Evolutionary conservation across 1,140 invertebrate genomes (phyloP), one percentile per base, ranked within the genome.

Genomic region (Lepidurus arcticus): DNA sequence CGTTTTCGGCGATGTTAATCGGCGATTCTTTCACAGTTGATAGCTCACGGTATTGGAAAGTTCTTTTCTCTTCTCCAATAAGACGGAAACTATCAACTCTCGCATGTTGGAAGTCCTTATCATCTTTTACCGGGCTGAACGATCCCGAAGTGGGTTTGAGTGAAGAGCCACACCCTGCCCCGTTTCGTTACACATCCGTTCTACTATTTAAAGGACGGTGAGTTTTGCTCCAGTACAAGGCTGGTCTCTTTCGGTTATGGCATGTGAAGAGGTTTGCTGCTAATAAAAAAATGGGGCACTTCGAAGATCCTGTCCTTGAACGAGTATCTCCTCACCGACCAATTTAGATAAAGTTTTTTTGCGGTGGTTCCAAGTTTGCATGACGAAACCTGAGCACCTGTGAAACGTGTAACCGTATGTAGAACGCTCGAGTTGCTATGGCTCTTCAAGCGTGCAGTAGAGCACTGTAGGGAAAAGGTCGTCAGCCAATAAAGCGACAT

Each of bases 331-430:
- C 53, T 65, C 53, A 21, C 53, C n/a, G 16, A 65, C 53, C 53
- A 65, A 65, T 16, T 65, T 65, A 47, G 45, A 47, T 47, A 65
- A 65, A 65, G 53, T 65, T 13, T 65, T 65, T 16, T n/a, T 65
- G 21, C 5, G 21, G 21, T n/a, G 16, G 53, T 21, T 65, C 16
- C 0, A 13, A 21, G 53, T 7, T 65, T 21, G 53, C 16, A 16
- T 65, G 53, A 65, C 53, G 53, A 65, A 65, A 65, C 53, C 53
- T 21, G 53, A 65, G 21, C 53, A 65, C 53, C 53, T 65, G 53
- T 21, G 53, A 34, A 34, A 34, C 34, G 4, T 34, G 34, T 34
- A 3, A 34, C 2, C 0, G 34, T 34, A 34, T 34, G 34, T 34
- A 3, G 34, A 65, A 65, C 53, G 53, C 53, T 13, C 21, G 53